Conservation (phyloP, 2,888 invertebrate genomes). For the Heterodera filipjevi region DNA sequence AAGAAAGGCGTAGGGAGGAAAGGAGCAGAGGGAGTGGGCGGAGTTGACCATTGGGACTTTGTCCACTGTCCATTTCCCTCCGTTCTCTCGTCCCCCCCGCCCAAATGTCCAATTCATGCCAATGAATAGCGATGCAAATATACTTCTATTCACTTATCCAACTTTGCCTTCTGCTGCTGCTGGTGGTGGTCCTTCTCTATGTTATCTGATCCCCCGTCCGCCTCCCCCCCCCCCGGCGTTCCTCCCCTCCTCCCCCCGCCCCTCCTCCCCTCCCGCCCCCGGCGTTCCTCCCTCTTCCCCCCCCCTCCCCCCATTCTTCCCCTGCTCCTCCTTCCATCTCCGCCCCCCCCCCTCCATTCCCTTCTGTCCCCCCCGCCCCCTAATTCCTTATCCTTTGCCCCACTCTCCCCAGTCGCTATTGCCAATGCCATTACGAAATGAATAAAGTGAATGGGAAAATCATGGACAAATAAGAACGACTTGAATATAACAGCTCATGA, state of each 20-base stretch:
- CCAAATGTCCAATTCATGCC: background rate
- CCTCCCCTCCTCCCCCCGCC: no score
- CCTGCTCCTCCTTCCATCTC: no score
- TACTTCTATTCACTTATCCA: background rate
- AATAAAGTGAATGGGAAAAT: constrained; percentile 7
- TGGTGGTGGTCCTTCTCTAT: background rate
- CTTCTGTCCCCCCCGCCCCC: background rate
- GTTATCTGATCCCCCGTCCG: background rate
- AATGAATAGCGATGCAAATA: background rate
- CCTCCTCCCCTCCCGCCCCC: no score
- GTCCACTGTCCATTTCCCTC: background rate
- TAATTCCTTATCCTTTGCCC: background rate
- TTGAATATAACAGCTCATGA: background rate
- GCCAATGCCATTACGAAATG: background rate
- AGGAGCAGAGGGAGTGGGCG: background rate
- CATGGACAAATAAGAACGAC: background rate
- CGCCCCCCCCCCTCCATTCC: background rate
- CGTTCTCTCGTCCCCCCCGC: background rate
- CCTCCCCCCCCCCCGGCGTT: no score
- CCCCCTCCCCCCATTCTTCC: background rate
- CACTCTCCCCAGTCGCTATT: background rate
- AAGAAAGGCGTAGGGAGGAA: background rate
- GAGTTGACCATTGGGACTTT: no score
- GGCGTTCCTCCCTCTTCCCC: no score
- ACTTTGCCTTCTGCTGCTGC: background rate